Base-by-base conservation (phyloP, 2,797 vertebrate species). In the Sebastes melanostomus region DNA sequence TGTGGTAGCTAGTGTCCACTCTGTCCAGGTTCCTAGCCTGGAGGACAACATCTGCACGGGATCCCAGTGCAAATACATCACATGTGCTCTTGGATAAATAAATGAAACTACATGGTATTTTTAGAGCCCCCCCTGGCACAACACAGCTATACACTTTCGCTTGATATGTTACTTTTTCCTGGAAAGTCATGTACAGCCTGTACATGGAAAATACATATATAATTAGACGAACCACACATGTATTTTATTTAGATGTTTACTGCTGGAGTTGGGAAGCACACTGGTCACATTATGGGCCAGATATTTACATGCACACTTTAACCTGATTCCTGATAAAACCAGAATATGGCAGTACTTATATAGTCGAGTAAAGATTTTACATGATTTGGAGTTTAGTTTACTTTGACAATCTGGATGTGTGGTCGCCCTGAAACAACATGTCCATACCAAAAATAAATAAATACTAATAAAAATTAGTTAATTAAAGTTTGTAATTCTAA, bases 11-110 rank as follows among this genome's bases (percentile, higher is more conserved):
- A 20, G 50, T 76, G 52, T 72, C 69, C 76, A 77, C 60, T 66
- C 73, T 80, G 55, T 77, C 61, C 72, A 75, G 76, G 80, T 81
- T 84, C 9, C 24, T 84, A n/a, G 83, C 73, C 77, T 56, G 70
- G 29, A 80, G 83, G 84, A 36, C 68, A 81, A 91, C 82, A 90
- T 88, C 83, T 91, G 79, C 81, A 82, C 4, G 13, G 63, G 69
- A 75, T 55, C 54, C 76, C 55, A 46, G 46, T 63, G 80, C 59
- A 86, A 83, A 89, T 79, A 77, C 73, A 80, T 85, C 78, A 75
- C 77, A 87, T 66, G 72, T 71, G 83, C 36, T 60, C 66, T 71
- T 63, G 56, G 82, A 91, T 89, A 90, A 87, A 92, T 91, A 88
- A 91, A 89, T 88, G 18, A 82, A 87, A 75, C 32, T 58, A 36